Percentiles rank a stretch among this genome's conserved stretches.
phyloP scores from a whole-genome alignment of 2,113 vertebrate genomes.

The Cryptotis parvus region DNA sequence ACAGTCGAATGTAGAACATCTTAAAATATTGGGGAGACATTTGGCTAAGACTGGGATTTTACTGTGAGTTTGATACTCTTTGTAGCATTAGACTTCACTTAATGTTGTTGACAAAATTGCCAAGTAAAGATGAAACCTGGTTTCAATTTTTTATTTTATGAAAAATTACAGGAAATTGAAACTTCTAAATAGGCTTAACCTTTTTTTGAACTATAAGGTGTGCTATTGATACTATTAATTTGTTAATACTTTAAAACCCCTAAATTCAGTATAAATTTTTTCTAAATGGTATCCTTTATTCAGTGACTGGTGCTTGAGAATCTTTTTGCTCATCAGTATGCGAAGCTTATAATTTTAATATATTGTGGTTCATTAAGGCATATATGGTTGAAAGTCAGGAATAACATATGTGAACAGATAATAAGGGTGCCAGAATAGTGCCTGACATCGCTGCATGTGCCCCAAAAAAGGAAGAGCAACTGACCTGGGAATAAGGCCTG shows the following conservation, averaged over 20 bases:
- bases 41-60: conserved; percentile 23
- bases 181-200: conserved; percentile 53
- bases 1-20: conserved; percentile 4
- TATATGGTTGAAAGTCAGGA: conserved; percentile 8
- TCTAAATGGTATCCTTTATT: conserved; percentile 54
- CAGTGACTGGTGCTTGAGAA: background rate
- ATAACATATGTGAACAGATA: background rate
- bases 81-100: background rate
- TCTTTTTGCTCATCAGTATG: background rate
- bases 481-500: too few species aligned
- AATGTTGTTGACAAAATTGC: conserved; percentile 18
- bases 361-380: conserved; percentile 48
- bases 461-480: conserved; percentile 20
- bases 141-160: background rate
- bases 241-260: conserved; percentile 7
- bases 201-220: background rate
- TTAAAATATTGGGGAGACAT: conserved; percentile 9
- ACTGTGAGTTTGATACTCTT: background rate
- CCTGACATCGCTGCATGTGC: too few species aligned
- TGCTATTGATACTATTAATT: conserved; percentile 34
- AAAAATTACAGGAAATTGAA: conserved; percentile 32
- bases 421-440: too few species aligned
- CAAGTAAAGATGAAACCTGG: conserved; percentile 34
- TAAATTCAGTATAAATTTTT: conserved; percentile 51
- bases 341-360: conserved; percentile 44